A percentile compares a stretch with the other conserved stretches of the same genome.
Evolutionary conservation across 2,888 invertebrate species (phyloP).

Genomic region (Amiota minor): DNA sequence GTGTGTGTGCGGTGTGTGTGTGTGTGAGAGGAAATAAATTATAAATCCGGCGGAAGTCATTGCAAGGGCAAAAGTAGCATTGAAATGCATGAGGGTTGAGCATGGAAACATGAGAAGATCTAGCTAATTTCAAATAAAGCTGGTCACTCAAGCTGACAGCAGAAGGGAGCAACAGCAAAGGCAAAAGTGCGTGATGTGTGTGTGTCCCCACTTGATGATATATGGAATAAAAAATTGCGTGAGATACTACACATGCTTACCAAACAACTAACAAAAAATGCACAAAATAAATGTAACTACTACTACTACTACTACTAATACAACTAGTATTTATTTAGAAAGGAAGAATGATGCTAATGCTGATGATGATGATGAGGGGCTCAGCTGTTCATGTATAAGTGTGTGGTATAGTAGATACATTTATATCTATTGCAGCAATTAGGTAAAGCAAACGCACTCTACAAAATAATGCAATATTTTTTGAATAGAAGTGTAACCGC

Average conservation of each 20-base stretch:
- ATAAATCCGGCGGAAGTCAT: conserved; percentile 67
- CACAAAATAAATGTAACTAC: not conserved
- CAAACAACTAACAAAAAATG: too few relatives aligned
- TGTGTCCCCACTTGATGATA: not conserved
- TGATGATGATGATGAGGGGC: not conserved
- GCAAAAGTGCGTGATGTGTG: conserved; percentile 5
- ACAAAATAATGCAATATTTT: conserved; percentile 35
- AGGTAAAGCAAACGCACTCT: conserved; percentile 64
- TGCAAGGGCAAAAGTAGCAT: conserved; percentile 55
- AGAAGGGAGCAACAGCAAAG: conserved; percentile 55
- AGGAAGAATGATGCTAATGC: not conserved
- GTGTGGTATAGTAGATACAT: conserved; percentile 28
- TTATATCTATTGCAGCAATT: conserved; percentile 49
- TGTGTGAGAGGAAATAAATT: conserved; percentile 59
- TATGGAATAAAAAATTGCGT: too few relatives aligned
- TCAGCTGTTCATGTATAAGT: conserved; percentile 10
- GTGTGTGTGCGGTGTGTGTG: not conserved
- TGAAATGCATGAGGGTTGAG: conserved; percentile 24
- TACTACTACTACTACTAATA: not conserved
- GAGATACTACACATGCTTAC: too few relatives aligned
- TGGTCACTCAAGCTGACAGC: conserved; percentile 55
- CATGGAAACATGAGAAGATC: conserved; percentile 51
- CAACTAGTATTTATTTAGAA: too few relatives aligned
- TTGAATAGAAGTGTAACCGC: not conserved
- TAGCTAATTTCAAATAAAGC: conserved; percentile 66